Evolutionary conservation across 2,888 invertebrate genomes (phyloP).

Genomic region (Dinocampus coccinellae): DNA sequence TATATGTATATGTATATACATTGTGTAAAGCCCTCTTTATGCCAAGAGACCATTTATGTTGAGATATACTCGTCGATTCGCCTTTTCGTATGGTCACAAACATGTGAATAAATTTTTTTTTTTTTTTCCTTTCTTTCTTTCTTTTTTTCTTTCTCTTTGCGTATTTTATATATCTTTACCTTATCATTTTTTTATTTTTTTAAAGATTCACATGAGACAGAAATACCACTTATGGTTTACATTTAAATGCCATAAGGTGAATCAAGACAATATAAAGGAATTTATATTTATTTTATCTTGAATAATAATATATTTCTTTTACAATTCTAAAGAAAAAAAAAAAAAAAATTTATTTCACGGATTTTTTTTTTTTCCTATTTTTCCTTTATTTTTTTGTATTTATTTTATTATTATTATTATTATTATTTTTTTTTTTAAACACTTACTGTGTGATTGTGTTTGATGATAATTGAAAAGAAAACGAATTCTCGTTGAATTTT

Average conservation of each 20-base stretch:
- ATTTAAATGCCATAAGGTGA: constrained; percentile 1
- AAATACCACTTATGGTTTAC: neutral
- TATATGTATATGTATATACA: neutral
- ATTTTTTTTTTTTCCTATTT: no score
- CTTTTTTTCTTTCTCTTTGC: no score
- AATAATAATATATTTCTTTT: neutral
- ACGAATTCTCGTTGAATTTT: neutral
- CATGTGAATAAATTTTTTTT: neutral
- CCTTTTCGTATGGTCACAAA: constrained; percentile 2
- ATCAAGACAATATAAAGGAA: constrained; percentile 1
- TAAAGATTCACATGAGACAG: neutral
- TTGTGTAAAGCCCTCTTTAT: neutral
- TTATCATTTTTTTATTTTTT: neutral
- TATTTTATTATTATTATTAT: neutral
- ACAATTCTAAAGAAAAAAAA: no score
- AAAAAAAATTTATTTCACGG: no score
- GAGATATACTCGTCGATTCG: constrained; percentile 18
- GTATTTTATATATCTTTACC: neutral
- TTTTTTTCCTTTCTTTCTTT: neutral
- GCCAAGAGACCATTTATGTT: neutral
- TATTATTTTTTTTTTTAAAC: neutral
- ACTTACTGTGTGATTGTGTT: neutral
- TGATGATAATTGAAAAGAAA: constrained; percentile 18
- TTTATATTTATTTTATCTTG: neutral
- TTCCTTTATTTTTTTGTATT: neutral